A percentile compares a stretch with the other conserved stretches of the same genome.
These are phyloP conservation scores for Acromyrmex heyeri DNA, from an alignment of 1,140 invertebrate genomes.

Conservation along the genomic window DNA sequence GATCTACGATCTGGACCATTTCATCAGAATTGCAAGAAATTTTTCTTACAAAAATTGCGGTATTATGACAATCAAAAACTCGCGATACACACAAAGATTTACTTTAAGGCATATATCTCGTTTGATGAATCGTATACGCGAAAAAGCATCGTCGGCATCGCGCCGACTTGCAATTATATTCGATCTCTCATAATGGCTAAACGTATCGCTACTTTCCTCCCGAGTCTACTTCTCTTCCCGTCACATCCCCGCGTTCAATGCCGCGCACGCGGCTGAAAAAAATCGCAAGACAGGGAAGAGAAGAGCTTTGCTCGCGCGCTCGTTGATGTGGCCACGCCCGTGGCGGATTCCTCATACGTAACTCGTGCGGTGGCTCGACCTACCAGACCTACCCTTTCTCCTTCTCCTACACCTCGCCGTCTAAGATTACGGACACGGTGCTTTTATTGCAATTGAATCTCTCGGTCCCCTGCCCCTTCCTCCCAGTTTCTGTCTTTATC, in stretches of 20 bases:
- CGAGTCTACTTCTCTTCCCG: background rate
- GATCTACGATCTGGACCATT: background rate
- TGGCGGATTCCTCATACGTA: slow-evolving; percentile 87
- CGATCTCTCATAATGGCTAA: slow-evolving; percentile 11
- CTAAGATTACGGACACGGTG: slow-evolving; percentile 82
- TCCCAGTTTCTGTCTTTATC: slow-evolving; percentile 53
- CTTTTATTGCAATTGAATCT: slow-evolving; percentile 86
- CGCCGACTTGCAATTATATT: background rate
- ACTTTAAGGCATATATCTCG: background rate
- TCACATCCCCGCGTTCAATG: slow-evolving; percentile 25
- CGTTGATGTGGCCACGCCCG: slow-evolving; percentile 86
- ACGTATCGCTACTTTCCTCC: slow-evolving; percentile 21
- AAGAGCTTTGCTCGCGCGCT: slow-evolving; percentile 77
- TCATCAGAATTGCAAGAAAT: background rate
- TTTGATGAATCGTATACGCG: background rate
- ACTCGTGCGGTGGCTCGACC: slow-evolving; percentile 86
- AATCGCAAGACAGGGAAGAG: slow-evolving; percentile 76
- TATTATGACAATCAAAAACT: background rate
- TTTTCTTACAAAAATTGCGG: background rate
- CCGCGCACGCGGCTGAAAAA: slow-evolving; percentile 70
- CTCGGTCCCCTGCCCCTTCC: slow-evolving; percentile 60
- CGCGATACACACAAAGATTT: background rate
- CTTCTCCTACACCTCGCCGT: slow-evolving; percentile 77
- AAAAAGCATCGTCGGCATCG: no score
- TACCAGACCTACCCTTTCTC: slow-evolving; percentile 80